Evolutionary conservation across 2,113 vertebrate genomes (phyloP).

Genomic region (Grantiella picta): DNA sequence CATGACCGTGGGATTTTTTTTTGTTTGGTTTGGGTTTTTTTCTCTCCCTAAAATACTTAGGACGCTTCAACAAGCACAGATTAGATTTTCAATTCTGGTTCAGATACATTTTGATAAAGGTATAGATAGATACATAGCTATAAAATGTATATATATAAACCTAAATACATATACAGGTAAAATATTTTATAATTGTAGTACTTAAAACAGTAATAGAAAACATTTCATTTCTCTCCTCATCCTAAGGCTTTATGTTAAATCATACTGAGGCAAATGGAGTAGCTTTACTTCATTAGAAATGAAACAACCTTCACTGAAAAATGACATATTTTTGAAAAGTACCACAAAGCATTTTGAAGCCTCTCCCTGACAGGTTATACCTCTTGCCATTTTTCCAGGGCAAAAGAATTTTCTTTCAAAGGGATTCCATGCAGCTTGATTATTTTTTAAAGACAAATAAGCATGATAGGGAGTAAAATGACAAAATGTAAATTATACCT

Average conservation of each 20-base stretch:
- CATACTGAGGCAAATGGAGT: neutral
- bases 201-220: neutral
- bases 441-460: neutral
- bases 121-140: neutral
- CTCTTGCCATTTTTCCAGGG: neutral
- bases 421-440: neutral
- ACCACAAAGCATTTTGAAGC: neutral
- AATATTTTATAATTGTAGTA: neutral
- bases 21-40: neutral
- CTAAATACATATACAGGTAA: too few relatives aligned
- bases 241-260: neutral
- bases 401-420: neutral
- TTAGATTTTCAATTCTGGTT: neutral
- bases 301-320: neutral
- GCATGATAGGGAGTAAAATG: neutral
- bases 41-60: neutral
- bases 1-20: fast-evolving
- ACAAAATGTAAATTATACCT: neutral
- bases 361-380: neutral
- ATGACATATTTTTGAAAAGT: neutral
- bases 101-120: neutral
- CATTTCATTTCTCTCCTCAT: neutral
- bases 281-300: neutral
- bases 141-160: neutral
- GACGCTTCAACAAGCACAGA: neutral